Percentiles rank a stretch among this genome's conserved stretches.
These are phyloP conservation scores for Bacillus rossius DNA, from an alignment of 1,140 invertebrate species.

Conservation along the genomic window DNA sequence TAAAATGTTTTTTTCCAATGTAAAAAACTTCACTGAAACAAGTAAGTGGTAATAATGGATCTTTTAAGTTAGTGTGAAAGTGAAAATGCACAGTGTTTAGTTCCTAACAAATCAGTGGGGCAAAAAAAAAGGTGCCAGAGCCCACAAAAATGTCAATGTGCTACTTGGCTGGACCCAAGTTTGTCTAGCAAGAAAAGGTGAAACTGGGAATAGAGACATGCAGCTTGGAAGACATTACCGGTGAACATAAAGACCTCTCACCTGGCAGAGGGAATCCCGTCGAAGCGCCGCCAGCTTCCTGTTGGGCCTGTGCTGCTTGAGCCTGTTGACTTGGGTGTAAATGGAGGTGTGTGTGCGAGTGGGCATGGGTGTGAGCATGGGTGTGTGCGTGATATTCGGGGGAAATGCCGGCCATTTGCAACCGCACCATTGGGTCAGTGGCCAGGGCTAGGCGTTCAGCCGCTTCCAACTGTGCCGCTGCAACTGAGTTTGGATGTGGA, in stretches of 20 bases:
- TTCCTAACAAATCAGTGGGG: too few relatives aligned
- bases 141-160: too few relatives aligned
- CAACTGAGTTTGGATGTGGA: constrained; percentile 7
- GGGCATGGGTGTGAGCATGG: constrained; percentile 84
- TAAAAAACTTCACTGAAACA: too few relatives aligned
- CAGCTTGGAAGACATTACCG: too few relatives aligned
- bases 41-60: too few relatives aligned
- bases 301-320: constrained; percentile 55
- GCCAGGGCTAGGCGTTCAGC: constrained; percentile 63
- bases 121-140: too few relatives aligned
- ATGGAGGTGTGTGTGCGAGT: constrained; percentile 65
- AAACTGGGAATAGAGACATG: too few relatives aligned
- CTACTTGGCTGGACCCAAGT: too few relatives aligned
- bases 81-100: too few relatives aligned
- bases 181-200: too few relatives aligned
- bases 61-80: too few relatives aligned
- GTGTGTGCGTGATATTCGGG: constrained; percentile 77
- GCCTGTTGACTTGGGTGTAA: constrained; percentile 80
- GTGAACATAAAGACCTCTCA: constrained; percentile 25
- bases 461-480: constrained; percentile 36
- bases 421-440: constrained; percentile 65
- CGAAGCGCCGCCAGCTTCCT: constrained; percentile 40
- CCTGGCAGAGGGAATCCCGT: constrained; percentile 53
- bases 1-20: too few relatives aligned
- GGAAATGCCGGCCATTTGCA: constrained; percentile 81